Evolutionary conservation across 2,888 invertebrate genomes (phyloP), one percentile per base, ranked within the genome.

Genomic region (Andrena hattorfiana): DNA sequence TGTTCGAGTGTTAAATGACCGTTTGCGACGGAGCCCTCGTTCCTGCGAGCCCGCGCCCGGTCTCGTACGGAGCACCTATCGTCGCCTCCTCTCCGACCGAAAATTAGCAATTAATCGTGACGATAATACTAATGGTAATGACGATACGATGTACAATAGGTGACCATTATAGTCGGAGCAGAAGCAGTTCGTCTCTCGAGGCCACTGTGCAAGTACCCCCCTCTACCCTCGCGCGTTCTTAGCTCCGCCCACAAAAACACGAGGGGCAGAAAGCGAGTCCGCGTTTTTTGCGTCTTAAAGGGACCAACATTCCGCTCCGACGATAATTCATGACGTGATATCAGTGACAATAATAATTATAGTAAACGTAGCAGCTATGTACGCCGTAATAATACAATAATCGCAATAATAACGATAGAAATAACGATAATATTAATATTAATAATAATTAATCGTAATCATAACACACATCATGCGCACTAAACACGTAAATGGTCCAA

Each of bases 401-500:
- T 89, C 81, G 69, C 84, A 90, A 90, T 87, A 90, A 68, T 81
- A 64, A 78, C 60, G 72, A 64, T 84, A 82, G 68, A 79, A 83
- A 70, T 83, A 84, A 78, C 72, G 64, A 32, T 66, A 81, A 70
- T 73, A 64, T 69, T 71, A 60, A 49, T 72, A 60, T 35, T 77
- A 80, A 75, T 79, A 69, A 72, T 69, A 32, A 23, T 74, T 85
- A 68, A 80, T 86, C 70, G 84, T 86, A 84, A 89, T 90, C 85
- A 81, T 86, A 91, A 91, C 89, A 92, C 91, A 94, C 92, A 93
- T 91, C 93, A 94, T 94, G 93, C 94, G 92, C 91, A 91, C 91
- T 93, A 93, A 91, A 91, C 89, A 92, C 89, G 89, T 87, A 89
- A 42, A 42, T 87, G 77, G 71, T 86, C 86, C 85, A 85, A 89